Evolutionary conservation across 53 echinoderm and acorn worm species (phyloP).

Genomic region (Patiria pectinifera): DNA sequence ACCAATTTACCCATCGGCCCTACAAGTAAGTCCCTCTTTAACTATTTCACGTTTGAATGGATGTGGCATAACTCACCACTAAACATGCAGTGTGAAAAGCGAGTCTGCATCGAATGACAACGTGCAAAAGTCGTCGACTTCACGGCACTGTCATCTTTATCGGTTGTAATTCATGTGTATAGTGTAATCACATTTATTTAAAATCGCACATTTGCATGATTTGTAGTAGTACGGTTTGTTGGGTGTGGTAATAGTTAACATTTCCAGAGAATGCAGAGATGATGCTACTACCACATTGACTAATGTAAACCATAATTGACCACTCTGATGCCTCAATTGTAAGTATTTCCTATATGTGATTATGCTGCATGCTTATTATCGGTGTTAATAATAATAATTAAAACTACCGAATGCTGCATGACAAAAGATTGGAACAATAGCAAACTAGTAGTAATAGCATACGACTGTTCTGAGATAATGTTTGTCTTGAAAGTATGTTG

Average conservation of each 20-base stretch:
- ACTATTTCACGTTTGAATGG: conserved; percentile 13
- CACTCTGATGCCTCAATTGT: background rate
- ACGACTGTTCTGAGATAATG: background rate
- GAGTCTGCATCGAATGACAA: background rate
- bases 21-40: conserved; percentile 60
- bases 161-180: background rate
- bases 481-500: background rate
- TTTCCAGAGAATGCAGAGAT: background rate
- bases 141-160: background rate
- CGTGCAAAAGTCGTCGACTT: conserved; percentile 22
- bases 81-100: background rate
- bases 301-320: background rate
- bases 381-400: background rate
- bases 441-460: background rate
- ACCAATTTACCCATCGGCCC: conserved; percentile 44
- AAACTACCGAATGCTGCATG: background rate
- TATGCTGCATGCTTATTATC: background rate
- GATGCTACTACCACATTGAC: background rate
- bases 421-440: background rate
- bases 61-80: background rate
- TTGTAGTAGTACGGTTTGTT: background rate
- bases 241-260: background rate
- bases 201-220: background rate
- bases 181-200: background rate
- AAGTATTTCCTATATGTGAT: background rate